These are phyloP conservation scores for Andrena cerasifolii DNA, from an alignment of 1,140 invertebrate species.

Conservation along the genomic window DNA sequence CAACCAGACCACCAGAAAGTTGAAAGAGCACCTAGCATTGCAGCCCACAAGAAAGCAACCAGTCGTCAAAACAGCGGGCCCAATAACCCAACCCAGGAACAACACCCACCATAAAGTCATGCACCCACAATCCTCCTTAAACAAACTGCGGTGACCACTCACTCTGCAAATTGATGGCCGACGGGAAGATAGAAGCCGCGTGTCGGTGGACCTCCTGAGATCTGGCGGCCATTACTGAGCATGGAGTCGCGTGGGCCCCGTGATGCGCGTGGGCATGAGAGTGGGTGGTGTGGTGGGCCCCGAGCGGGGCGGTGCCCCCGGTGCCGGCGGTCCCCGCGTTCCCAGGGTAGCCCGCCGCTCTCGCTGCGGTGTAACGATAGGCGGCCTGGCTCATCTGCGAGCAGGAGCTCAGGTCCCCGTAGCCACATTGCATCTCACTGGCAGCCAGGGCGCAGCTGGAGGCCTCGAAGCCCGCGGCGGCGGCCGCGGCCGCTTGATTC, in stretches of 20 bases:
- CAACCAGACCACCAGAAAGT: no score
- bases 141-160: slow-evolving; percentile 65
- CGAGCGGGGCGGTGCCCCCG: slow-evolving; percentile 72
- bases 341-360: slow-evolving; percentile 77
- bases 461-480: slow-evolving; percentile 85
- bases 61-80: no score
- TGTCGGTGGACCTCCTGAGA: slow-evolving; percentile 83
- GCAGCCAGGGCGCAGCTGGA: slow-evolving; percentile 86
- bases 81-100: no score
- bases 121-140: no score
- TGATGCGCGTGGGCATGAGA: slow-evolving; percentile 82
- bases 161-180: slow-evolving; percentile 87
- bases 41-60: no score
- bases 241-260: slow-evolving; percentile 80
- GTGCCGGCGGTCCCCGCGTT: slow-evolving; percentile 77
- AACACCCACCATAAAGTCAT: no score
- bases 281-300: slow-evolving; percentile 77
- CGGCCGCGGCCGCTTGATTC: slow-evolving; percentile 86
- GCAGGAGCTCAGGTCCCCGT: slow-evolving; percentile 92
- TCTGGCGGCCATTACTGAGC: slow-evolving; percentile 84
- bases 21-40: no score
- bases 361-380: slow-evolving; percentile 86
- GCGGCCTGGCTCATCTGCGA: slow-evolving; percentile 92
- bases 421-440: slow-evolving; percentile 89
- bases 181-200: slow-evolving; percentile 85